Evolutionary conservation across 1,140 invertebrate species (phyloP).

Genomic region (Eumeta japonica): DNA sequence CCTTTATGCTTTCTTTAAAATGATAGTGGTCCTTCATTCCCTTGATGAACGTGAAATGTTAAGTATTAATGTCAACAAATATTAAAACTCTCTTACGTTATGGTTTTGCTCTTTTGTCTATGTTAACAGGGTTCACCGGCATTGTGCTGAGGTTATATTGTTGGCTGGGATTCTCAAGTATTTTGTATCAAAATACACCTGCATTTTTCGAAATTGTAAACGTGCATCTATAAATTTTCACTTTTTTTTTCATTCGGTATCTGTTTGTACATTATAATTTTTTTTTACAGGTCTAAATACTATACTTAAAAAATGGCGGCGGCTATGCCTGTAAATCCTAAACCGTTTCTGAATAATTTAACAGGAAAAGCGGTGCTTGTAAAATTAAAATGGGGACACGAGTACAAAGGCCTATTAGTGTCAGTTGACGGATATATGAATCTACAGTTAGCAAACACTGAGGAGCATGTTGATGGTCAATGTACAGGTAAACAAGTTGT

Average conservation of each 20-base stretch:
- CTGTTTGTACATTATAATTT: not conserved
- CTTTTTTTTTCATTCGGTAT: not conserved
- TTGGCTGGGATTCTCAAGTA: no score
- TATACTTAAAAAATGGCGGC: constrained; percentile 60
- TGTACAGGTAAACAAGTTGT: constrained; percentile 78
- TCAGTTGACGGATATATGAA: constrained; percentile 99
- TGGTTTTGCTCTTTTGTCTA: no score
- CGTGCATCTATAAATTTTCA: no score
- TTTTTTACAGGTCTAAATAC: not conserved
- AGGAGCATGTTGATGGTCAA: constrained; percentile 92
- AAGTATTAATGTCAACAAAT: no score
- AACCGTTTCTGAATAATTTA: constrained; percentile 96
- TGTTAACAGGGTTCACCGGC: no score
- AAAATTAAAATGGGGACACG: constrained; percentile 99
- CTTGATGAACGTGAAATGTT: no score
- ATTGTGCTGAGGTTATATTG: no score
- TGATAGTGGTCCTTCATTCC: no score
- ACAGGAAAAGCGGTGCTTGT: constrained; percentile 97
- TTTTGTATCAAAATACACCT: no score
- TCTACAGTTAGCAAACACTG: constrained; percentile 96
- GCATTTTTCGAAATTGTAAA: not conserved
- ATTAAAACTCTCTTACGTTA: no score
- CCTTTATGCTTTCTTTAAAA: no score
- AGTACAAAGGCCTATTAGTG: constrained; percentile 97
- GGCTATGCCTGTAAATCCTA: constrained; percentile 97